These are phyloP conservation scores for Oreohelix idahoensis DNA, from an alignment of 1,140 invertebrate genomes.

Conservation along the genomic window DNA sequence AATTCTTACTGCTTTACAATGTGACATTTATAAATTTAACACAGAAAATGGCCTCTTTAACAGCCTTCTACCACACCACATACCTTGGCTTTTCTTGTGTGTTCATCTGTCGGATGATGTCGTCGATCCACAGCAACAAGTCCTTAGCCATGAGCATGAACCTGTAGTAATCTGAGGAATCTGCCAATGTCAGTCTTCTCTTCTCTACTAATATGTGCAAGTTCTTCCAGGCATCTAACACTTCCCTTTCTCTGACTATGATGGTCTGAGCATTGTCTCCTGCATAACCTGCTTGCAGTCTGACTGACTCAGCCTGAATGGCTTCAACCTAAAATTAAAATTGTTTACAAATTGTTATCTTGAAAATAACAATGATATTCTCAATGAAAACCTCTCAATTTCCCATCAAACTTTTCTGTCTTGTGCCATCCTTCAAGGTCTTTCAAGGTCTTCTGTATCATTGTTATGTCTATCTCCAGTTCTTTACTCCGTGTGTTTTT, in stretches of 20 bases:
- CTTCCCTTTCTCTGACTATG: slow-evolving; percentile 93
- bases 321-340: slow-evolving; percentile 80
- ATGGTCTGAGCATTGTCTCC: slow-evolving; percentile 98
- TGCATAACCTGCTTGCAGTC: slow-evolving; percentile 95
- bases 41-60: no score
- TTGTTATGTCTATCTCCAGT: no score
- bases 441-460: no score
- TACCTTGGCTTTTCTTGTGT: slow-evolving; percentile 96
- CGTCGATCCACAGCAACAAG: slow-evolving; percentile 98
- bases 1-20: no score
- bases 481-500: no score
- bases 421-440: no score
- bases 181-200: slow-evolving; percentile 87
- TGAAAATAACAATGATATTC: no score
- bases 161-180: slow-evolving; percentile 95
- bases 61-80: slow-evolving; percentile 38
- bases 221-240: slow-evolving; percentile 94
- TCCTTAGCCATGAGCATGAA: slow-evolving; percentile 99
- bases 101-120: slow-evolving; percentile 97
- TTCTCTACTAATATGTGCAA: slow-evolving; percentile 90
- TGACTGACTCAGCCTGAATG: slow-evolving; percentile 92
- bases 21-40: no score
- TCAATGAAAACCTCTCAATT: no score
- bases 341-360: no score
- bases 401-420: no score